Evolutionary conservation across 2,888 invertebrate species (phyloP).

Genomic region (Pherbina coryleti): DNA sequence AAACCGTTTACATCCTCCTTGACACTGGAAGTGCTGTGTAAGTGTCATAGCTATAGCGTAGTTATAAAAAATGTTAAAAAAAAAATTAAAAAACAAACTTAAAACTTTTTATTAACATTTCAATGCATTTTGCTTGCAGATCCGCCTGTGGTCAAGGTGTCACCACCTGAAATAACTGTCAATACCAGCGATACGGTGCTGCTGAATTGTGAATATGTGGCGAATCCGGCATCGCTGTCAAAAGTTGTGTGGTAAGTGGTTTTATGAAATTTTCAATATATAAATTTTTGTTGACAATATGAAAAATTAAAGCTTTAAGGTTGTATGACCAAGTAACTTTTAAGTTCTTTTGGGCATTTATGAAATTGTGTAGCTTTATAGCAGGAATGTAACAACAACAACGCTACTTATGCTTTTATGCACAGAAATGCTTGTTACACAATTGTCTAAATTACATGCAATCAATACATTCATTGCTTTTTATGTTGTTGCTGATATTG

Average conservation of each 20-base stretch:
- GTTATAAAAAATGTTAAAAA: not conserved
- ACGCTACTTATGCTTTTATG: no score
- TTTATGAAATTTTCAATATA: not conserved
- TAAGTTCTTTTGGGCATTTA: not conserved
- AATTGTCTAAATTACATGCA: not conserved
- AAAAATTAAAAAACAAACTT: conserved; percentile 10
- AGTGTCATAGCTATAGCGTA: conserved; percentile 69
- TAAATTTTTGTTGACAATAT: not conserved
- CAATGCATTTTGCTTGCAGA: conserved; percentile 72
- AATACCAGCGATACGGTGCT: conserved; percentile 82
- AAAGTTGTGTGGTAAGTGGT: conserved; percentile 80
- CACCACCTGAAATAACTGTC: conserved; percentile 81
- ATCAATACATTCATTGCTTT: not conserved
- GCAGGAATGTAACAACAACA: no score
- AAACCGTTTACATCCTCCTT: conserved; percentile 80
- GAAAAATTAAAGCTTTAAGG: not conserved
- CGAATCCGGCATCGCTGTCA: conserved; percentile 85
- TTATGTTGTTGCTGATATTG: not conserved
- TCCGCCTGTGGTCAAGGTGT: conserved; percentile 85
- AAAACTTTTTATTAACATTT: not conserved
- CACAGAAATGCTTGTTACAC: no score
- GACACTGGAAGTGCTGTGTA: conserved; percentile 88
- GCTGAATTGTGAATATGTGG: conserved; percentile 85
- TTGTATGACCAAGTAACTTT: not conserved
- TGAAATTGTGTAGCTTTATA: not conserved